Conservation (phyloP, 2,797 vertebrate species). For the Otolemur crassicaudatus region DNA sequence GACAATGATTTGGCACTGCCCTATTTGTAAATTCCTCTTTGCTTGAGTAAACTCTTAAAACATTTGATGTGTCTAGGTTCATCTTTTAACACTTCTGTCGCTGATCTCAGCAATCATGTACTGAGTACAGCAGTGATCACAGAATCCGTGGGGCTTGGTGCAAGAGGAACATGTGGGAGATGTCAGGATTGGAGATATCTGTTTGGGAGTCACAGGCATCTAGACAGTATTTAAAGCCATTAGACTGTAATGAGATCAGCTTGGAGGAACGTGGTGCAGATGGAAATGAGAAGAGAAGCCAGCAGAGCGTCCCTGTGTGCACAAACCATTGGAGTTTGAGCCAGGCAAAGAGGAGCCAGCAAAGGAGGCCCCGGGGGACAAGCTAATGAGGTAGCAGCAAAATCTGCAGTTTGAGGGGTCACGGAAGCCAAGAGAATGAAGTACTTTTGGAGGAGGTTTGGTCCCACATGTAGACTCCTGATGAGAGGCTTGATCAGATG, state of each 20-base stretch:
- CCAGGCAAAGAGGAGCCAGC: neutral
- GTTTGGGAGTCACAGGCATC: neutral
- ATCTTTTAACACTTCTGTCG: neutral
- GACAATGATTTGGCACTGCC: neutral
- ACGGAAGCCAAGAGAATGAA: neutral
- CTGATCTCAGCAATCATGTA: neutral
- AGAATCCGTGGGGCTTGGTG: neutral
- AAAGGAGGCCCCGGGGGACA: neutral
- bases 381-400: neutral
- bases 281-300: neutral
- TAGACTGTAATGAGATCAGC: neutral
- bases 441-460: neutral
- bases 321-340: neutral
- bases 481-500: neutral
- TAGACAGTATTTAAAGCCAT: neutral
- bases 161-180: neutral
- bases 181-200: neutral
- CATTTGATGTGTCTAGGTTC: neutral
- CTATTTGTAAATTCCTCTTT: neutral
- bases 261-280: neutral
- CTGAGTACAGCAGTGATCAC: neutral
- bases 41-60: neutral
- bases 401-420: neutral
- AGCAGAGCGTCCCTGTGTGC: accelerated
- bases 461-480: neutral